Evolutionary conservation across 2,888 invertebrate species (phyloP).

Genomic region (Lottia gigantea): DNA sequence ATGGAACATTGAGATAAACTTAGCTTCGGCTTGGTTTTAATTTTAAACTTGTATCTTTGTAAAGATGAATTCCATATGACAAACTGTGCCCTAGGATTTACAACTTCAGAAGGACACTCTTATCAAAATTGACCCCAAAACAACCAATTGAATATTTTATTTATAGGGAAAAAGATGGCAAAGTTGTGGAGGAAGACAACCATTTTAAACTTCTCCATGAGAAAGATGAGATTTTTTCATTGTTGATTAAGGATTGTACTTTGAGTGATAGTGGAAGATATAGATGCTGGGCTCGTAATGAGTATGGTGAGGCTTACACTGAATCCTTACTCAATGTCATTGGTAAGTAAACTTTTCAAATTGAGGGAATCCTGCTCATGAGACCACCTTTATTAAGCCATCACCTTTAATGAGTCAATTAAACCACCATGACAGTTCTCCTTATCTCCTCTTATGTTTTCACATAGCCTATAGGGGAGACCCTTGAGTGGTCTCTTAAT

Average conservation of each 20-base stretch:
- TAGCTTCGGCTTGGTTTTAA: no score
- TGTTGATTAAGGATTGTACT: constrained; percentile 65
- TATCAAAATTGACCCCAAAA: background rate
- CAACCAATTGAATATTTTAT: background rate
- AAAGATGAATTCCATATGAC: no score
- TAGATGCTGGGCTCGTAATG: constrained; percentile 86
- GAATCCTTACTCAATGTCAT: constrained; percentile 61
- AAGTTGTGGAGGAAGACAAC: constrained; percentile 52
- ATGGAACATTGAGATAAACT: no score
- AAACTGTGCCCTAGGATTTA: no score
- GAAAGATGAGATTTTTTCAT: constrained; percentile 65
- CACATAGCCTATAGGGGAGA: no score
- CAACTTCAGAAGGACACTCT: background rate
- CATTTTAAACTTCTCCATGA: constrained; percentile 55
- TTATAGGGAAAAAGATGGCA: constrained; percentile 61
- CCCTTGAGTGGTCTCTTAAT: no score
- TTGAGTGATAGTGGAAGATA: constrained; percentile 75
- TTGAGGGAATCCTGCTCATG: no score
- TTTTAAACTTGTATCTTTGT: no score
- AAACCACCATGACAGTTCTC: no score
- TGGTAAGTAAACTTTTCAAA: constrained; percentile 36
- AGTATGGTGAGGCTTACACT: constrained; percentile 73
- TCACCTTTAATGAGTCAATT: no score
- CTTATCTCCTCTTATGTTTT: no score
- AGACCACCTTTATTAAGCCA: no score